phyloP scores from a whole-genome alignment of 2,888 invertebrate species.

The Colletes collaris region DNA sequence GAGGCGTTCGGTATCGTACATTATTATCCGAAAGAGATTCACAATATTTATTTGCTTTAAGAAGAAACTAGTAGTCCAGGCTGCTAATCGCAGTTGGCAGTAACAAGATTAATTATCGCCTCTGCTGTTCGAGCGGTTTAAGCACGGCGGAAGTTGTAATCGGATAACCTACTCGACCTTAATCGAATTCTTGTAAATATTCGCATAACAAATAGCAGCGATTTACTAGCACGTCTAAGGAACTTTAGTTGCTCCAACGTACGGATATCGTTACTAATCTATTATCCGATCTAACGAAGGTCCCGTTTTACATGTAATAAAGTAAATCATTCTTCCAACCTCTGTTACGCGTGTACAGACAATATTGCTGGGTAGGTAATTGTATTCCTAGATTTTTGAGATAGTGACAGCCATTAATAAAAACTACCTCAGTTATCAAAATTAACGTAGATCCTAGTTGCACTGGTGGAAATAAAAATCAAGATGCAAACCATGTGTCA shows the following conservation, averaged over 20 bases:
- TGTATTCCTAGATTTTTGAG: too few relatives aligned
- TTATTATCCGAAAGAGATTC: constrained; percentile 22
- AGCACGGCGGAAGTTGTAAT: constrained; percentile 50
- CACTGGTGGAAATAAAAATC: too few relatives aligned
- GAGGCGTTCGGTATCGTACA: background rate
- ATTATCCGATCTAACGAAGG: background rate
- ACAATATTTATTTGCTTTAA: constrained; percentile 26
- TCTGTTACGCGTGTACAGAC: too few relatives aligned
- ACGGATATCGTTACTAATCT: constrained; percentile 5
- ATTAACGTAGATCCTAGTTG: too few relatives aligned
- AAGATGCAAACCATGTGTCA: too few relatives aligned
- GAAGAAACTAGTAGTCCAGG: constrained; percentile 19
- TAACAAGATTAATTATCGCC: constrained; percentile 63
- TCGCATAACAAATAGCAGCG: constrained; percentile 3
- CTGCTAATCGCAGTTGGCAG: constrained; percentile 42
- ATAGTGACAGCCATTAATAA: too few relatives aligned
- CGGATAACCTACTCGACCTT: constrained; percentile 41
- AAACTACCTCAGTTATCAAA: too few relatives aligned
- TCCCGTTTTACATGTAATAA: background rate
- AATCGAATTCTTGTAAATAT: constrained; percentile 35
- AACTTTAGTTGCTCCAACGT: background rate
- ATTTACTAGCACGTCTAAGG: background rate
- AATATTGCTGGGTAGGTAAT: too few relatives aligned
- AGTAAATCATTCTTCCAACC: too few relatives aligned
- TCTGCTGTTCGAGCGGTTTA: constrained; percentile 39